Evolutionary conservation across 2,888 invertebrate genomes (phyloP).

Genomic region (Nysson spinosus): DNA sequence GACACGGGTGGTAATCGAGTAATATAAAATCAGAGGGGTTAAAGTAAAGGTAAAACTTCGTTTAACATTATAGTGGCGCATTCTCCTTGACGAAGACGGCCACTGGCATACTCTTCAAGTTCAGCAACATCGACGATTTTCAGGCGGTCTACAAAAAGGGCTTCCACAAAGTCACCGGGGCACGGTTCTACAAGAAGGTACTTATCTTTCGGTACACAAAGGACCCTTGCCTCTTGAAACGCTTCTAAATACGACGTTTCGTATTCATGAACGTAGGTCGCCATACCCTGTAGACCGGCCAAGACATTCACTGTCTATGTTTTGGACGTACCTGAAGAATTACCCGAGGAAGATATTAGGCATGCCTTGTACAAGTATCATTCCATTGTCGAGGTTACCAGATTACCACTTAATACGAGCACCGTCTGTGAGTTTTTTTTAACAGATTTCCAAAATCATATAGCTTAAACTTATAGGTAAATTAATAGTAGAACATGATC

Average conservation of each 20-base stretch:
- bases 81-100: constrained; percentile 93
- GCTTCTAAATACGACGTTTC: constrained; percentile 44
- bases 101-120: constrained; percentile 92
- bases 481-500: too few relatives aligned
- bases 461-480: too few relatives aligned
- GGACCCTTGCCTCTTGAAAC: constrained; percentile 30
- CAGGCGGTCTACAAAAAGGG: constrained; percentile 92
- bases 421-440: constrained; percentile 68
- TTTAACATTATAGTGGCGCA: constrained; percentile 81
- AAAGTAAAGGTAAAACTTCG: constrained; percentile 17
- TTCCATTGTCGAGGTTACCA: constrained; percentile 88
- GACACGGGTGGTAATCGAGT: not conserved
- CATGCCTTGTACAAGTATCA: constrained; percentile 88
- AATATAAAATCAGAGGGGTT: not conserved
- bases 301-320: constrained; percentile 92
- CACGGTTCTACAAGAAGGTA: constrained; percentile 92
- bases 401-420: constrained; percentile 80
- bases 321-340: constrained; percentile 89
- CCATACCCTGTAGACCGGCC: constrained; percentile 91
- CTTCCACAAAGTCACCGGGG: constrained; percentile 91
- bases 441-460: too few relatives aligned
- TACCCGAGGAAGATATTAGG: constrained; percentile 91
- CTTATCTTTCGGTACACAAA: constrained; percentile 56
- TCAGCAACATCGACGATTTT: constrained; percentile 91
- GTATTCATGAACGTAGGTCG: constrained; percentile 79